Conservation (phyloP, 35 echinoderm and acorn worm species). For the Ophioderma brevispina region DNA sequence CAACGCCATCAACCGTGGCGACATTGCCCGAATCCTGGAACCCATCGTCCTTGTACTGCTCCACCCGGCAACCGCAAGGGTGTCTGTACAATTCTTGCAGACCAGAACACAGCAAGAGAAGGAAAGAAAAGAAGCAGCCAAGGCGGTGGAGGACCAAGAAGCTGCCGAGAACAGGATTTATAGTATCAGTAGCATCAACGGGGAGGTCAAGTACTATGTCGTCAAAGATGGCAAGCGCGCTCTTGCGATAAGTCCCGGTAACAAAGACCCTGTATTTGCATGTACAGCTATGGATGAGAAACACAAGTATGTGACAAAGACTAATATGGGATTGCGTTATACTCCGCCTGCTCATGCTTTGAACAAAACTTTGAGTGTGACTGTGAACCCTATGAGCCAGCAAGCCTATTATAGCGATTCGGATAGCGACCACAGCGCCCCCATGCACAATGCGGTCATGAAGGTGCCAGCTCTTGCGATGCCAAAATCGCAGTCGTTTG, state of each 20-base stretch:
- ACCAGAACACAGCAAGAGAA: conserved; percentile 49
- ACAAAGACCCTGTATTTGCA: conserved; percentile 89
- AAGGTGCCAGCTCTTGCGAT: not conserved
- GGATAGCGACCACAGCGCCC: conserved; percentile 61
- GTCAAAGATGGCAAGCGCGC: conserved; percentile 79
- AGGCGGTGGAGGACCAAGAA: conserved; percentile 58
- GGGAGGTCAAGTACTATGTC: conserved; percentile 88
- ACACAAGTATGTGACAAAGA: conserved; percentile 80
- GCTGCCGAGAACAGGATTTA: conserved; percentile 81
- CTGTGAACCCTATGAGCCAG: conserved; percentile 86
- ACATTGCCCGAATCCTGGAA: conserved; percentile 90
- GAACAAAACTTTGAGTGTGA: conserved; percentile 89
- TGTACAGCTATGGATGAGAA: conserved; percentile 85
- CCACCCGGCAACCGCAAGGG: conserved; percentile 90
- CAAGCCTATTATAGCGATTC: conserved; percentile 79
- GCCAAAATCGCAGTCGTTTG: not conserved
- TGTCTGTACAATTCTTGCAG: conserved; percentile 86
- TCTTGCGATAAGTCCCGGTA: conserved; percentile 49
- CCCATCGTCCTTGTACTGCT: conserved; percentile 91
- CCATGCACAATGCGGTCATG: not conserved
- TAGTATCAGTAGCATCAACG: conserved; percentile 86
- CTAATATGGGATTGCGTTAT: conserved; percentile 73
- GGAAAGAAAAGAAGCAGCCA: conserved; percentile 1
- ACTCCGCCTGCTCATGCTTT: conserved; percentile 56
- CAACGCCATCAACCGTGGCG: conserved; percentile 92